Evolutionary conservation across 1,140 invertebrate genomes (phyloP), one percentile per base, ranked within the genome.

Genomic region (Eumeta japonica): DNA sequence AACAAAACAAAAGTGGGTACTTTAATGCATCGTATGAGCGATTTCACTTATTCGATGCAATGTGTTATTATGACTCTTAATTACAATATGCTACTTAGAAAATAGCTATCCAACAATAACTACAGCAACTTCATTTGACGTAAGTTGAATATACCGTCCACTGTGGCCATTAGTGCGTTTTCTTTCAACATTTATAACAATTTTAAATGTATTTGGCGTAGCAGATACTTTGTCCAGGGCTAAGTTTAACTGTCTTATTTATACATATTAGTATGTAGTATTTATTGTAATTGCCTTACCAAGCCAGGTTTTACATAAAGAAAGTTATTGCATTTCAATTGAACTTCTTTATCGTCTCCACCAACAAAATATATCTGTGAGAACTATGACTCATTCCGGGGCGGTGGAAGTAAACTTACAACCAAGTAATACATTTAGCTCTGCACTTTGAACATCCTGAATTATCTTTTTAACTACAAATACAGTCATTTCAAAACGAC

Each of bases 11-110:
- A n/a, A n/a, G n/a, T n/a, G n/a, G n/a, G n/a, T n/a, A n/a, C n/a
- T n/a, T 54, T 41, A 73, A 45, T 35, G 57, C 34, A 50, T 70
- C 62, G 46, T 60, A 62, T 0, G 57, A 48, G 11, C 54, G 36
- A 33, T 67, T 51, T 43, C 53, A 32, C 34, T 64, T 57, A 20
- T 9, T 58, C 14, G 0, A 59, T 45, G 28, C 62, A 60, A 50
- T n/a, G n/a, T n/a, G n/a, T n/a, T n/a, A n/a, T n/a, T n/a, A n/a
- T n/a, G n/a, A n/a, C n/a, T n/a, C n/a, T n/a, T n/a, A n/a, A n/a
- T n/a, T n/a, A n/a, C n/a, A n/a, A n/a, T n/a, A n/a, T n/a, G n/a
- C 62, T 47, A 15, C 49, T 41, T 28, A 40, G 44, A n/a, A 52
- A 46, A 45, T 52, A 48, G 9, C 55, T 46, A 40, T 57, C 42